Evolutionary conservation across 2,888 invertebrate species (phyloP).

Genomic region (Agelastica alni): DNA sequence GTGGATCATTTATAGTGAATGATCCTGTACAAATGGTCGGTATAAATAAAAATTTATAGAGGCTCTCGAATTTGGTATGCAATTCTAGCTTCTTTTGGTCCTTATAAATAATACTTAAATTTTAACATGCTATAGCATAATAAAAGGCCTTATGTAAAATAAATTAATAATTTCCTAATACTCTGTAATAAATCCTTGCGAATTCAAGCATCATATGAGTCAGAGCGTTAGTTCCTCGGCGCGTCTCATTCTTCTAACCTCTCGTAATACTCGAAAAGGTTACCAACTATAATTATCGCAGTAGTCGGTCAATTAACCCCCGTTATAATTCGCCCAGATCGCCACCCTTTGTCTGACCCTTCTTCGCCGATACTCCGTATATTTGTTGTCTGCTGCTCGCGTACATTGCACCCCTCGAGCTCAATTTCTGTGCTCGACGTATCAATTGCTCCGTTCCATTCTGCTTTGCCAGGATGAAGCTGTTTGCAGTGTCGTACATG

Average conservation of each 20-base stretch:
- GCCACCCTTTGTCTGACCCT: slow-evolving; percentile 41
- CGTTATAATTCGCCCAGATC: slow-evolving; percentile 41
- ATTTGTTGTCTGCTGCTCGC: slow-evolving; percentile 19
- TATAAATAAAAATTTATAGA: too few species aligned
- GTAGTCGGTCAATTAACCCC: slow-evolving; percentile 49
- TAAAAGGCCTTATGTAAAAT: too few species aligned
- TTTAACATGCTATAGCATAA: too few species aligned
- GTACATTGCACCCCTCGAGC: slow-evolving; percentile 16
- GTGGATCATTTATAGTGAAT: too few species aligned
- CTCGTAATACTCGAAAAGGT: slow-evolving; percentile 39
- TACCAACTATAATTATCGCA: slow-evolving; percentile 30
- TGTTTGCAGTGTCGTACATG: slow-evolving; percentile 12
- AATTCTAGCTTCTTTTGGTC: too few species aligned
- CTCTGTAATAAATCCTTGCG: slow-evolving; percentile 12
- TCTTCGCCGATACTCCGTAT: slow-evolving; percentile 15
- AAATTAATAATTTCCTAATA: slow-evolving; percentile 17
- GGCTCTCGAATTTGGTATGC: too few species aligned
- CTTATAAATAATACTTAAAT: too few species aligned
- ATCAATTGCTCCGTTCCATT: slow-evolving; percentile 24
- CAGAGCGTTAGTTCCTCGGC: slow-evolving; percentile 13
- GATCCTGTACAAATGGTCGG: too few species aligned
- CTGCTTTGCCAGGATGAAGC: slow-evolving; percentile 8
- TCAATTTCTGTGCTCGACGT: slow-evolving; percentile 24
- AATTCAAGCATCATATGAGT: slow-evolving; percentile 17
- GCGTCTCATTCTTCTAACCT: not conserved